These are phyloP conservation scores for Venustoraphidia nigricollis DNA, from an alignment of 2,888 invertebrate genomes.

Conservation along the genomic window DNA sequence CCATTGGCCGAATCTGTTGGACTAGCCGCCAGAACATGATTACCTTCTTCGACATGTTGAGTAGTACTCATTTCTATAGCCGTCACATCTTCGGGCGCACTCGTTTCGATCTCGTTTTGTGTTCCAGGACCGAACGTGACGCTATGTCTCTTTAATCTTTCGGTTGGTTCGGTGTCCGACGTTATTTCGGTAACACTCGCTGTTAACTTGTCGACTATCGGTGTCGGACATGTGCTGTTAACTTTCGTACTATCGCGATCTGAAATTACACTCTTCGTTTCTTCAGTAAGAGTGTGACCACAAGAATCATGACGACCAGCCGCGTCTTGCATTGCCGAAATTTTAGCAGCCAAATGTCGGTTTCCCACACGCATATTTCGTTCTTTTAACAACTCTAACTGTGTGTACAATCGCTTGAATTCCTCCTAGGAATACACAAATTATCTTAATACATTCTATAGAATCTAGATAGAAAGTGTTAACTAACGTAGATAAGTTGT, in stretches of 20 bases:
- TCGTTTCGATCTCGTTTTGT: slow-evolving; percentile 3
- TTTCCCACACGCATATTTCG: slow-evolving; percentile 61
- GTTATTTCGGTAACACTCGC: neutral
- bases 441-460: too few relatives aligned
- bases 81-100: slow-evolving; percentile 5
- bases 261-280: neutral
- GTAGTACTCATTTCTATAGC: slow-evolving; percentile 6
- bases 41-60: slow-evolving; percentile 11
- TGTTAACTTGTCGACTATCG: slow-evolving; percentile 1
- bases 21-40: slow-evolving; percentile 9
- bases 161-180: slow-evolving; percentile 2
- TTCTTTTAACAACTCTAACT: slow-evolving; percentile 66
- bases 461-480: too few relatives aligned
- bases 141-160: slow-evolving; percentile 24
- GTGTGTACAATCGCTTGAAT: slow-evolving; percentile 63
- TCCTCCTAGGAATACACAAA: slow-evolving; percentile 45
- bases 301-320: slow-evolving; percentile 39
- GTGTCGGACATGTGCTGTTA: slow-evolving; percentile 9
- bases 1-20: slow-evolving; percentile 8
- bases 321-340: slow-evolving; percentile 71
- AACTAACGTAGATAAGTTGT: too few relatives aligned
- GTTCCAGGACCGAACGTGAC: slow-evolving; percentile 33
- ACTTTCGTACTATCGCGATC: slow-evolving; percentile 9
- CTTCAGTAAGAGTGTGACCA: neutral
- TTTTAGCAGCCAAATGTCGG: slow-evolving; percentile 54